A percentile compares a stretch with the other conserved stretches of the same genome.
Evolutionary conservation across 2,888 invertebrate species (phyloP).

Genomic region (Cordilura impudica): DNA sequence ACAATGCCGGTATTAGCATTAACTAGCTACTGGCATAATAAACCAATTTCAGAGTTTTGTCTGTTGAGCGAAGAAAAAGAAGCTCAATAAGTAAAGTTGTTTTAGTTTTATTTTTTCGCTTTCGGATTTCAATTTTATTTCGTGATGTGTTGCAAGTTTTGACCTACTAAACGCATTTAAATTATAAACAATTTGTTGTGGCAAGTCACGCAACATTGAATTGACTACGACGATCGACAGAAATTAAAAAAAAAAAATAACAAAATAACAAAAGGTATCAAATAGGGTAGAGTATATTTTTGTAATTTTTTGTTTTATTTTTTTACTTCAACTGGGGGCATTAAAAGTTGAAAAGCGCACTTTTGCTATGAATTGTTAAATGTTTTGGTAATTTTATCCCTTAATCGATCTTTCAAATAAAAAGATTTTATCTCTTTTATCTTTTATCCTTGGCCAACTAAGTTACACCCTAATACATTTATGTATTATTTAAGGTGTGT

Average conservation of each 20-base stretch:
- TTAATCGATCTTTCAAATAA: too few relatives aligned
- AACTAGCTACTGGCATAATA: slow-evolving; percentile 50
- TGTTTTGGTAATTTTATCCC: too few relatives aligned
- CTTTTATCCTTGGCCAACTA: too few relatives aligned
- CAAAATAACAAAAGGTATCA: slow-evolving; percentile 12
- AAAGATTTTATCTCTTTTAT: too few relatives aligned
- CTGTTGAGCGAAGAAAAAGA: slow-evolving; percentile 6
- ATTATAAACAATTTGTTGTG: slow-evolving; percentile 62
- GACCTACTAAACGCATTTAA: slow-evolving; percentile 65
- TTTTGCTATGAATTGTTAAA: too few relatives aligned
- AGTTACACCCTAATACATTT: not conserved
- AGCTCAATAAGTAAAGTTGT: slow-evolving; percentile 32
- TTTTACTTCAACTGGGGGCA: too few relatives aligned
- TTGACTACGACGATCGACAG: slow-evolving; percentile 37
- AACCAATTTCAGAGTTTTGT: slow-evolving; percentile 49
- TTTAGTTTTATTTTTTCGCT: not conserved
- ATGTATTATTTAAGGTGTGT: slow-evolving; percentile 54
- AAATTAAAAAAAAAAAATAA: slow-evolving; percentile 15
- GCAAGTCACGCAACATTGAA: slow-evolving; percentile 62
- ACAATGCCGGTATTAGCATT: slow-evolving; percentile 21
- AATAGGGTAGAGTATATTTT: not conserved
- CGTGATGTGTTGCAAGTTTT: slow-evolving; percentile 60
- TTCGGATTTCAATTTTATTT: slow-evolving; percentile 41
- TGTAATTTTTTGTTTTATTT: not conserved
- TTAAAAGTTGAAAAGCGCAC: too few relatives aligned